These are phyloP conservation scores for Macquaria australasica DNA, from an alignment of 2,113 vertebrate genomes.

Conservation along the genomic window DNA sequence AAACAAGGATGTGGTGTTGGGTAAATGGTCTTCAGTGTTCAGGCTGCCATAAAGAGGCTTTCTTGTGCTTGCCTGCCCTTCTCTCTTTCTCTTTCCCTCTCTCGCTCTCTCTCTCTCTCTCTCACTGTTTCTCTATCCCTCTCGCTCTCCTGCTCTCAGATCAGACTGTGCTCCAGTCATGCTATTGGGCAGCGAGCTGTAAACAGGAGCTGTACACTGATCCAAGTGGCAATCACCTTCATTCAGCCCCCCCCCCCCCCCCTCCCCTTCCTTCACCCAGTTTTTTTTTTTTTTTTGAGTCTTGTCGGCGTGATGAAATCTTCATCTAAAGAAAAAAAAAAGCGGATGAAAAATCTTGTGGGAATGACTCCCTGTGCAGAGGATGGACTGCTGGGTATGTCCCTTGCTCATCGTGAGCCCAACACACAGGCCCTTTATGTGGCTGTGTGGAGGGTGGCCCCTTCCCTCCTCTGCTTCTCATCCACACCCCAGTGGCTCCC, in stretches of 20 bases:
- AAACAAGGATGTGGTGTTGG: conserved; percentile 69
- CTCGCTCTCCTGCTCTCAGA: conserved; percentile 60
- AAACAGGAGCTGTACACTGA: conserved; percentile 72
- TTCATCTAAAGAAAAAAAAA: conserved; percentile 11
- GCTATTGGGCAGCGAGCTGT: conserved; percentile 74
- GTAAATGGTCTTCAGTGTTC: conserved; percentile 83
- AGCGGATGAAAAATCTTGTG: conserved; percentile 51
- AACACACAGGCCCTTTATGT: conserved; percentile 86
- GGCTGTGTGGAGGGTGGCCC: conserved; percentile 77
- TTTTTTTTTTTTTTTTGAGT: neutral
- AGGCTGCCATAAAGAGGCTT: conserved; percentile 76
- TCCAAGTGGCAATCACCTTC: conserved; percentile 75
- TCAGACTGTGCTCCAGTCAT: conserved; percentile 58
- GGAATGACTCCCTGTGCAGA: conserved; percentile 61
- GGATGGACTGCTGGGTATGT: conserved; percentile 65
- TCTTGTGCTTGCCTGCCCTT: conserved; percentile 69
- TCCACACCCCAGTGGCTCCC: conserved; percentile 82
- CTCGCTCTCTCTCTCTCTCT: conserved; percentile 37
- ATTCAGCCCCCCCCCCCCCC: conserved; percentile 55
- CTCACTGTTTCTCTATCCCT: conserved; percentile 35
- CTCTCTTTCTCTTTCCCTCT: conserved; percentile 24
- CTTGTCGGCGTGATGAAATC: conserved; percentile 34
- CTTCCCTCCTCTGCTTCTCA: conserved; percentile 75
- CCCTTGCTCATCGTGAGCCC: conserved; percentile 68
- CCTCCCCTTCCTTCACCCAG: conserved; percentile 28